Evolutionary conservation across 23 tunicate species (phyloP), one percentile per base, ranked within the genome.

Genomic region (Styela clava): DNA sequence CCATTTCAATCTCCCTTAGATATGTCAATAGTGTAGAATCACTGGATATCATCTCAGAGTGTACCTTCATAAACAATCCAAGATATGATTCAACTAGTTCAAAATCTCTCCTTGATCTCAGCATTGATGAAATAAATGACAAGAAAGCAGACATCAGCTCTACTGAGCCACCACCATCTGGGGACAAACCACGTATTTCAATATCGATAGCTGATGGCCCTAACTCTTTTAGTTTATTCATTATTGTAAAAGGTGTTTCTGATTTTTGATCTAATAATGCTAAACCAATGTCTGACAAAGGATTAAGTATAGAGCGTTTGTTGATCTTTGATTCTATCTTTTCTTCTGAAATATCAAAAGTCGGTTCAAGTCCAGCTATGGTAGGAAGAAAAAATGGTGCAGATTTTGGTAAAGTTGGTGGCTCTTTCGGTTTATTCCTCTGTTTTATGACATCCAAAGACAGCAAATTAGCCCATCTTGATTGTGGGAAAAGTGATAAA

Each of bases 381-480:
- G 94, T 93, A 2, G 96, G 96, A 9, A 96, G 85, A 65, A 96
- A 96, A 69, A 96, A 96, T 26, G 99, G 99, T 25, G 97, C 99
- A 32, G 65, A 61, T 52, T 70, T 83, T 28, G 94, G 94, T 26
- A 63, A 87, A 61, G 84, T 91, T 9, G 86, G 87, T 3, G 98
- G 93, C 71, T 88, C 88, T 64, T 87, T 93, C 32, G 98, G 98
- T 76, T 93, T 93, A 35, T 88, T 93, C 23, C 98, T 76, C 52
- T 81, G 44, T 33, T 87, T 79, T 3, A 96, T 96, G 27, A 82
- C 69, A 28, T 96, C 96, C 21, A 92, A 71, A 34, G 85, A 35
- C 22, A 84, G 28, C 61, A 96, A 79, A 69, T 88, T 84, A 16
- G 86, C 90, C 99, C 99, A 96, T 64, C 82, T 64, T 67, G 99